These are phyloP conservation scores for Uria aalge DNA, from an alignment of 2,113 vertebrate genomes.

Conservation along the genomic window DNA sequence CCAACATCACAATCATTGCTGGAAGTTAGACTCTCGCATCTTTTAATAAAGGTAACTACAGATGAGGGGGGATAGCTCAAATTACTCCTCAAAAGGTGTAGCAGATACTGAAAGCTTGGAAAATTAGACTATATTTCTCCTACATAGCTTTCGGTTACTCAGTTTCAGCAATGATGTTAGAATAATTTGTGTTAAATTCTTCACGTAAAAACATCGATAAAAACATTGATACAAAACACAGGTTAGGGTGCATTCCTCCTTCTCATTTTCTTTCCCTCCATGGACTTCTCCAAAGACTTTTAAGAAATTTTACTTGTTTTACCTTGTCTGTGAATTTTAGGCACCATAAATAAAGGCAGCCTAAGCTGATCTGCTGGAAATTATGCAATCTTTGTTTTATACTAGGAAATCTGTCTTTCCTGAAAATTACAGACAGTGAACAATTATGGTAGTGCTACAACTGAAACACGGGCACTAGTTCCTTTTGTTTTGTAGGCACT, in stretches of 20 bases:
- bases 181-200: not conserved
- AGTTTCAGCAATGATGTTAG: not conserved
- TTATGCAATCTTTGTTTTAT: not conserved
- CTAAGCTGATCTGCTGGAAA: not conserved
- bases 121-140: not conserved
- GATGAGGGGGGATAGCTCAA: not conserved
- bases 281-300: not conserved
- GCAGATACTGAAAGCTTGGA: not conserved
- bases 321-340: not conserved
- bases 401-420: not conserved
- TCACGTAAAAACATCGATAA: not conserved
- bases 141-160: not conserved
- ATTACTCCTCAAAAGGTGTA: not conserved
- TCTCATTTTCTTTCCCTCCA: not conserved
- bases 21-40: not conserved
- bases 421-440: not conserved
- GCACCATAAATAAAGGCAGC: not conserved
- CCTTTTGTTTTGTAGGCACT: not conserved
- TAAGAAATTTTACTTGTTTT: not conserved
- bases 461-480: not conserved
- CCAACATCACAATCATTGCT: not conserved
- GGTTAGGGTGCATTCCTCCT: not conserved
- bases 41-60: not conserved
- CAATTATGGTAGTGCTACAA: not conserved
- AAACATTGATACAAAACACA: not conserved